Conservation (phyloP, 1,140 invertebrate species). For the Eriosoma lanigerum region DNA sequence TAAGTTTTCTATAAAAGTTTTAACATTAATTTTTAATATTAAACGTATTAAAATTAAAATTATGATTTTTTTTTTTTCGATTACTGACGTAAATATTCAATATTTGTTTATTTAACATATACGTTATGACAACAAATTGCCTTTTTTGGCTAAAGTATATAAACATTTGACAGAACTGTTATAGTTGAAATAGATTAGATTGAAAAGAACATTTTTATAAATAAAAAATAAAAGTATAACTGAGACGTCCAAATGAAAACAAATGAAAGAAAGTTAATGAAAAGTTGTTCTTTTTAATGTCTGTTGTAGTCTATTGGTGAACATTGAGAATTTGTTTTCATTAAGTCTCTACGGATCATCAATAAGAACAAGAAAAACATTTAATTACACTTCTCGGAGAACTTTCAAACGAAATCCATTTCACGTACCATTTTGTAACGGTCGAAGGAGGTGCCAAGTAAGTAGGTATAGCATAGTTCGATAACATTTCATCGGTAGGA, state of each 20-base stretch:
- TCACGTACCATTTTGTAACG: not conserved
- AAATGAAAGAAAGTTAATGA: not conserved
- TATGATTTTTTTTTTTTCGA: too few species aligned
- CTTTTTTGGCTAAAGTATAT: too few species aligned
- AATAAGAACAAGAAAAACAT: not conserved
- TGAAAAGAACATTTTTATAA: too few species aligned
- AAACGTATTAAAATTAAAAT: too few species aligned
- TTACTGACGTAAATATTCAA: too few species aligned
- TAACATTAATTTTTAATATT: too few species aligned
- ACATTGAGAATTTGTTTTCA: constrained; percentile 2
- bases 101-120: too few species aligned
- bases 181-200: too few species aligned
- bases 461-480: not conserved
- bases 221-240: too few species aligned
- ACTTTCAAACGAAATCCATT: not conserved
- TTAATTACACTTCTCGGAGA: not conserved
- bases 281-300: not conserved
- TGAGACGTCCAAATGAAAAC: not conserved
- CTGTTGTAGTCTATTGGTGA: not conserved
- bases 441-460: not conserved
- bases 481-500: not conserved
- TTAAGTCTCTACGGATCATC: not conserved
- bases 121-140: too few species aligned
- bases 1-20: too few species aligned
- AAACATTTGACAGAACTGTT: too few species aligned